Percentiles rank a stretch among this genome's conserved stretches.
Evolutionary conservation across 2,888 invertebrate genomes (phyloP).

Genomic region (Acleris literana): DNA sequence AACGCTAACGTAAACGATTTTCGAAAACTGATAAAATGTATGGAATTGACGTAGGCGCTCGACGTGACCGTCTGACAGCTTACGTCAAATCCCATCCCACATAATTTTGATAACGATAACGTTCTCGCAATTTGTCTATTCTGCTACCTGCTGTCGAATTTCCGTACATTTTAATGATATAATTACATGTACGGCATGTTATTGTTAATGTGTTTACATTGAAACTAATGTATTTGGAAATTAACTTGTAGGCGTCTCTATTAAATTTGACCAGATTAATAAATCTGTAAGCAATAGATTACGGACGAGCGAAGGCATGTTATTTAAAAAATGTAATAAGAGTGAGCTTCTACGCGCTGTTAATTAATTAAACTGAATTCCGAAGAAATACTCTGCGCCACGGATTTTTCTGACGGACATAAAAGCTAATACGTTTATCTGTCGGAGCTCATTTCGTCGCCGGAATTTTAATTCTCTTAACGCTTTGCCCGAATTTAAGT

Average conservation of each 20-base stretch:
- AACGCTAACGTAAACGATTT: too few relatives aligned
- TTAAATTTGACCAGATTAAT: background rate
- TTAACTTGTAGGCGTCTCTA: background rate
- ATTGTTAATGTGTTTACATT: too few relatives aligned
- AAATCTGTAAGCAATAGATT: background rate
- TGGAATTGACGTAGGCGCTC: too few relatives aligned
- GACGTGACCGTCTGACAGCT: too few relatives aligned
- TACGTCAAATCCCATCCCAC: too few relatives aligned
- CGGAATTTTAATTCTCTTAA: slow-evolving; percentile 74
- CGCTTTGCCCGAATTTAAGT: slow-evolving; percentile 68
- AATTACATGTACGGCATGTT: too few relatives aligned
- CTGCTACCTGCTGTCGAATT: too few relatives aligned
- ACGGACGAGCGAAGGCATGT: background rate
- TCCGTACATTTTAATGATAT: too few relatives aligned
- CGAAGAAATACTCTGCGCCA: slow-evolving; percentile 39
- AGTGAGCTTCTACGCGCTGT: slow-evolving; percentile 21
- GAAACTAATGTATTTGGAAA: too few relatives aligned
- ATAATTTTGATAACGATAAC: too few relatives aligned
- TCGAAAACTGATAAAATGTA: too few relatives aligned
- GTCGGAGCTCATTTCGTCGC: slow-evolving; percentile 68
- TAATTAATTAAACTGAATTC: slow-evolving; percentile 38
- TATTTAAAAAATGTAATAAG: slow-evolving; percentile 21
- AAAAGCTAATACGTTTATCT: slow-evolving; percentile 74
- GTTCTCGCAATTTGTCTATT: too few relatives aligned
- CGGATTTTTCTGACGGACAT: slow-evolving; percentile 55